Percentiles rank a stretch among this genome's conserved stretches.
Conservation (phyloP, 2,113 vertebrate species). For the Brevimyrus niger region DNA sequence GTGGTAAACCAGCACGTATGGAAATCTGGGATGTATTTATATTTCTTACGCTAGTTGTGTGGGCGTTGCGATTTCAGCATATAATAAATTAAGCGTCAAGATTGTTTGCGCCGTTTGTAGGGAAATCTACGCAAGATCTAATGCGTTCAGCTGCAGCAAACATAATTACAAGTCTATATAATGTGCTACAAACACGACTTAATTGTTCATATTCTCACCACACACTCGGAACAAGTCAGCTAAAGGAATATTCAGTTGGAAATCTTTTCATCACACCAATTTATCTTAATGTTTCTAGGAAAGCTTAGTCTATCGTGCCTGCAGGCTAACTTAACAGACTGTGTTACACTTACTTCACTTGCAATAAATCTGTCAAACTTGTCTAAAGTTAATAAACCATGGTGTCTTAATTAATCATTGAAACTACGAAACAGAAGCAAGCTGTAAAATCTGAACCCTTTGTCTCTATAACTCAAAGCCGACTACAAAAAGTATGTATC, state of each 20-base stretch:
- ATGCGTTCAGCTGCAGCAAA: background rate
- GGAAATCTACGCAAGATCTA: background rate
- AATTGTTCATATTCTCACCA: background rate
- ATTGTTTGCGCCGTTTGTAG: background rate
- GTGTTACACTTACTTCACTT: constrained; percentile 31
- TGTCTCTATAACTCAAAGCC: constrained; percentile 55
- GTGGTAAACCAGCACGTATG: background rate
- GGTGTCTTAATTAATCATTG: constrained; percentile 34
- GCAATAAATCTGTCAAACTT: constrained; percentile 36
- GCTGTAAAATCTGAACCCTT: constrained; percentile 31
- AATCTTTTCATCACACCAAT: constrained; percentile 11
- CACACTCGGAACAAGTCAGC: constrained; percentile 2
- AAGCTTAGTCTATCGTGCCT: constrained; percentile 33
- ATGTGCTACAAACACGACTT: background rate
- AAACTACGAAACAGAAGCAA: constrained; percentile 33
- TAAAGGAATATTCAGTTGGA: background rate
- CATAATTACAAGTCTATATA: background rate
- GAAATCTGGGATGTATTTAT: background rate
- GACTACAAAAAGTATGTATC: constrained; percentile 68
- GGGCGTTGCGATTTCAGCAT: background rate
- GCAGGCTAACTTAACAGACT: constrained; percentile 33
- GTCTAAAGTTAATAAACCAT: constrained; percentile 28
- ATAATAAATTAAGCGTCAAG: background rate
- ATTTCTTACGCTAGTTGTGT: background rate
- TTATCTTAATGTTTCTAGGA: background rate